Base-by-base conservation (phyloP, 2,888 invertebrate genomes). In the Drosophila parthenogenetica region DNA sequence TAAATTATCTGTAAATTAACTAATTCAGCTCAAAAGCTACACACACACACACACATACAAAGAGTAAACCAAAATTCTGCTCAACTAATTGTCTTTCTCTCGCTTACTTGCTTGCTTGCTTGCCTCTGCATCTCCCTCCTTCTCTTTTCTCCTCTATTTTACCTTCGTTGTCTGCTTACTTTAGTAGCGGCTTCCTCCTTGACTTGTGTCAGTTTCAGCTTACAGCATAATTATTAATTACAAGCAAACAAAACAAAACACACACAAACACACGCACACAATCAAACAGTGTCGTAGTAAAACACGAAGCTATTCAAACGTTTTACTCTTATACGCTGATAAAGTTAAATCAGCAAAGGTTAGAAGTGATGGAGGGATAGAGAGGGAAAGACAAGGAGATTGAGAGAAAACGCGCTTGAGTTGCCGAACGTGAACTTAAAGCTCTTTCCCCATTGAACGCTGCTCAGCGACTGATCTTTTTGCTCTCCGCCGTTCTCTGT, bases 1-100 rank as follows among this genome's bases (percentile, higher is more conserved):
- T 70, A 80, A 80, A 85, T 87, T 86, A 88, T 86, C 78, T 73
- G 63, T 69, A 86, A 88, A 87, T 87, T 71, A 80, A 82, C 77
- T 73, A 74, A 77, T 64, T 74, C 77, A 60, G 51, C 29, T 62
- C 63, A 70, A 79, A 77, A 77, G 69, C 74, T 60, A 19, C 43
- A 54, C 54, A 51, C 19, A 22, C 58, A 82, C 40, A 64, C 64
- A 35, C 32, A 55, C 54, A 51, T 5, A 19, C 63, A 82, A 35
- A 64, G 65, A 53, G 65, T 59, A 67, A 64, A 60, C 66, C 70
- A 55, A 69, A 63, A 60, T 70, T 67, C 62, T 55, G 61, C 77
- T 50, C 32, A 8, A 63, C 39, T 58, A 29, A 14, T 25, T 42
- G 13, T 54, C 29, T n/a, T 11, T 43, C 16, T 64, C 46, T 40